phyloP scores from a whole-genome alignment of 2,797 vertebrate species.

The Setipinna tenuifilis region DNA sequence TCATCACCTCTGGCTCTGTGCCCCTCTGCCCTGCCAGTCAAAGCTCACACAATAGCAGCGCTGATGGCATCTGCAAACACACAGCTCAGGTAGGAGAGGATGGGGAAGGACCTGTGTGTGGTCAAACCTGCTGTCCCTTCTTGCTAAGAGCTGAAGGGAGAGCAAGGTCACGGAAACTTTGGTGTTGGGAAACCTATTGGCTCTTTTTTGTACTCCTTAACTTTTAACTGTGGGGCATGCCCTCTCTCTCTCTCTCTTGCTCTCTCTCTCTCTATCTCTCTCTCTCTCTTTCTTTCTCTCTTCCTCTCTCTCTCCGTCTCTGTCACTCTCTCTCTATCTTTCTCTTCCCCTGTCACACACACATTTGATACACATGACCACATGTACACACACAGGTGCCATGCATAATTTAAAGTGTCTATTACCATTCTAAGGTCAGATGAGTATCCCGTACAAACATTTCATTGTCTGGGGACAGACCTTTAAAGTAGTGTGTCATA shows the following conservation, averaged over 20 bases:
- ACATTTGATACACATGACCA: not conserved
- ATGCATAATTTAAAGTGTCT: conserved; percentile 23
- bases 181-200: not conserved
- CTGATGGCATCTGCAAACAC: conserved; percentile 49
- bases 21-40: conserved; percentile 51
- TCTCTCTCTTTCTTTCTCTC: not conserved
- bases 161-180: not conserved
- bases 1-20: not conserved
- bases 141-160: not conserved
- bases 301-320: not conserved
- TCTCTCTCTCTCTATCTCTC: not conserved
- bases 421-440: not conserved
- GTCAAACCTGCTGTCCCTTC: too few species aligned
- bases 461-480: conserved; percentile 3
- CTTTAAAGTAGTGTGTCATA: conserved; percentile 2
- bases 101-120: not conserved
- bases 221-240: not conserved
- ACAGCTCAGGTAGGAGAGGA: not conserved
- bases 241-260: not conserved
- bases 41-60: conserved; percentile 48
- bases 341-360: not conserved
- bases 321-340: not conserved
- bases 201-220: not conserved
- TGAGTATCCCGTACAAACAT: not conserved
- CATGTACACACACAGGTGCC: conserved; percentile 1